Evolutionary conservation across 2,888 invertebrate species (phyloP), one percentile per base, ranked within the genome.

Genomic region (Cerceris ruficornis): DNA sequence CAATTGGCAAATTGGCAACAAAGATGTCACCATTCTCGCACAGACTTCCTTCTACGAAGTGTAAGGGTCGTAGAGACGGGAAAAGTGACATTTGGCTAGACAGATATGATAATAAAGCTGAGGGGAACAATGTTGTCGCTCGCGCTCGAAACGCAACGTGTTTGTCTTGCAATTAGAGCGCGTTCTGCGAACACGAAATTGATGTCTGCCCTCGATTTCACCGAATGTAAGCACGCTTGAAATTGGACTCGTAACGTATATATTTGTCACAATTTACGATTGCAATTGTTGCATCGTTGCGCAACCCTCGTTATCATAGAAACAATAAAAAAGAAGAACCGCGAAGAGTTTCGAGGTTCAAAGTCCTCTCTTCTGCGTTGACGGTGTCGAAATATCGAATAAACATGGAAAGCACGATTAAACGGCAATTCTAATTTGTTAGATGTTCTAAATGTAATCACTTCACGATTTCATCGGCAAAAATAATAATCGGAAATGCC

Each of bases 141-240:
- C 17, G 5, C 17, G 55, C 11, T 50, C 46, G 42, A 58, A 68
- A 59, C 64, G 76, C 68, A 70, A 68, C 65, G 9, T 82, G 85
- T 88, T 86, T 87, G 84, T 75, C 82, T 83, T 82, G 83, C 86
- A 90, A 90, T 89, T 90, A 88, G 90, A 90, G 85, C 90, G 85
- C 86, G 88, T 91, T 91, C 91, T 85, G 72, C 86, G 91, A 91
- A 89, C 76, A 80, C 83, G 84, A 86, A 90, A 91, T 90, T 90
- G 86, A 82, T 74, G 81, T 74, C 84, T 89, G 89, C 82, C 90
- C 91, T 89, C 89, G 87, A 91, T 91, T 86, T 77, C 73, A 67
- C 65, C 77, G 83, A 80, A 81, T 81, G 80, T 86, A 82, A 84
- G 80, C 84, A 85, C 80, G 79, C 77, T 28, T 87, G 82, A 87